Evolutionary conservation across 2,797 vertebrate genomes (phyloP).

Genomic region (Syncerus caffer): DNA sequence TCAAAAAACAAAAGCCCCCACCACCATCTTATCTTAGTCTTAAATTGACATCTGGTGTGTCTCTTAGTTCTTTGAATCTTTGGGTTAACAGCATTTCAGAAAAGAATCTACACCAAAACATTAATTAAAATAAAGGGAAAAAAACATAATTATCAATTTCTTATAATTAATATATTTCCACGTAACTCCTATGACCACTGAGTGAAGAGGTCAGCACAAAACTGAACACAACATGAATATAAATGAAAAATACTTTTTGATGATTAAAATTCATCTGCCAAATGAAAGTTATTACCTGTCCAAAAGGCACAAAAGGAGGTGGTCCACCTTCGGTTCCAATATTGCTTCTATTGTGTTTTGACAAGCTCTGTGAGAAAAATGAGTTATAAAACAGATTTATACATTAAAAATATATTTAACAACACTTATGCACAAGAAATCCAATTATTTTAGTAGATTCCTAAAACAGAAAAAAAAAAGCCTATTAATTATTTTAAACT

Average conservation of each 20-base stretch:
- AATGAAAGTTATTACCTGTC: constrained; percentile 88
- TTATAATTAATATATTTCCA: constrained; percentile 5
- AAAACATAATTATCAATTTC: constrained; percentile 29
- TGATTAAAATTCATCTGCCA: constrained; percentile 43
- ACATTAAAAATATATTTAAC: constrained; percentile 29
- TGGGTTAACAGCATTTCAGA: neutral
- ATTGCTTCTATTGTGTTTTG: constrained; percentile 96
- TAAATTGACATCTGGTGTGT: constrained; percentile 2
- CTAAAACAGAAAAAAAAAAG: neutral
- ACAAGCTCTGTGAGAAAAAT: constrained; percentile 89
- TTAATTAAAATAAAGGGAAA: neutral
- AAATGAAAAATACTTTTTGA: neutral
- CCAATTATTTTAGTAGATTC: neutral
- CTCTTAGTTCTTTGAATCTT: constrained; percentile 13
- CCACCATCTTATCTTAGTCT: neutral
- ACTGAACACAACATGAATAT: neutral
- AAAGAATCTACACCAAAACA: neutral
- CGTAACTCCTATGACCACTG: neutral
- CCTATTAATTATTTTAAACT: constrained; percentile 1
- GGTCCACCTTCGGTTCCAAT: constrained; percentile 97
- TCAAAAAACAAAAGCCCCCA: neutral
- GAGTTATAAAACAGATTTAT: neutral
- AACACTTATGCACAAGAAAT: neutral
- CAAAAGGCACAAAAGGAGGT: constrained; percentile 97
- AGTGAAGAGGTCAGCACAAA: neutral